phyloP scores from a whole-genome alignment of 64 coral and sea anemone genomes.

The Stichodactyla helianthus region DNA sequence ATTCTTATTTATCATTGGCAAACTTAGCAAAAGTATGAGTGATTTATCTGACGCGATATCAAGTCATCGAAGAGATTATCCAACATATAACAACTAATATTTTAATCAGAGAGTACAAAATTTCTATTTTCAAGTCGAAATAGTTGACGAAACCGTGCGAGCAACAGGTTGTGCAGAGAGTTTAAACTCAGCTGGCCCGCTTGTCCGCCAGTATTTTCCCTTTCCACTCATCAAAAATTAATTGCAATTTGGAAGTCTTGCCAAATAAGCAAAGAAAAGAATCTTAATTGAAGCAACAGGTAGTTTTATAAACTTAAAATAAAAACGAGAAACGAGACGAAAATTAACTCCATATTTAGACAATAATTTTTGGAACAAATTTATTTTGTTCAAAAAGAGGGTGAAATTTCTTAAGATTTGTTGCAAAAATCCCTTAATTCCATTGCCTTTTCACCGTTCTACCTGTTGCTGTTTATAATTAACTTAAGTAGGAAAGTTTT shows the following conservation, averaged over 20 bases:
- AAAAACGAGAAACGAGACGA: not conserved
- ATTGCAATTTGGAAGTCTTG: not conserved
- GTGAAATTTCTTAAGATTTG: not conserved
- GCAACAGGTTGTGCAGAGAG: not conserved
- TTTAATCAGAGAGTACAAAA: too few species aligned
- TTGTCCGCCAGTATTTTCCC: not conserved
- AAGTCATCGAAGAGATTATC: too few species aligned
- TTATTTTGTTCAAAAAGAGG: too few species aligned
- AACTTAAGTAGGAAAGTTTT: not conserved
- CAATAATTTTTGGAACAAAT: not conserved
- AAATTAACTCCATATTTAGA: not conserved
- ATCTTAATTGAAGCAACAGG: constrained; percentile 4
- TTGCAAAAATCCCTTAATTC: not conserved
- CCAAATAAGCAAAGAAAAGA: not conserved
- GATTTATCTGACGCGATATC: not conserved
- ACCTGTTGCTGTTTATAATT: constrained; percentile 5
- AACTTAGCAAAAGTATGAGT: not conserved
- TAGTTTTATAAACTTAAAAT: not conserved
- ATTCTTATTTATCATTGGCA: not conserved
- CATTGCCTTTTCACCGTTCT: not conserved
- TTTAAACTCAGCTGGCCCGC: not conserved
- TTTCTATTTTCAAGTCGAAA: not conserved
- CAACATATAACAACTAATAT: too few species aligned
- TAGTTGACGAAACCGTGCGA: not conserved
- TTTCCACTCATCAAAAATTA: not conserved